Evolutionary conservation across 2,888 invertebrate species (phyloP).

Genomic region (Megaustenia siamemsis): DNA sequence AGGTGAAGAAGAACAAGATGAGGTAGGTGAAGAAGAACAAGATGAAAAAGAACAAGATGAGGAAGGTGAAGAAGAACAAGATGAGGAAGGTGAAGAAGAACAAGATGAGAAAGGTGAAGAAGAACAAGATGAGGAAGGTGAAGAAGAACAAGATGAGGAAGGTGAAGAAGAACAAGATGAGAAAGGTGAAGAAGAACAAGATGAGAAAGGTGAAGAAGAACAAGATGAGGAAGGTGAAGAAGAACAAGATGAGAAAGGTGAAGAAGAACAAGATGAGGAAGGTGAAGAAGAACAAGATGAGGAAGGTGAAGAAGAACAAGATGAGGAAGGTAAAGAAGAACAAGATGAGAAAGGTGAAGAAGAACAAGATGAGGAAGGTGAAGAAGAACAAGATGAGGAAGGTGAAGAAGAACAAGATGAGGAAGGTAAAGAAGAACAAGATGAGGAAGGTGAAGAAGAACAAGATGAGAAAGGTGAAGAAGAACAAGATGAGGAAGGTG

Average conservation of each 20-base stretch:
- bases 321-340: background rate
- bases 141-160: background rate
- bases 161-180: slow-evolving; percentile 11
- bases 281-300: slow-evolving; percentile 6
- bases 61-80: slow-evolving; percentile 22
- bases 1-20: too few species aligned
- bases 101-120: too few species aligned
- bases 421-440: background rate
- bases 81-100: slow-evolving; percentile 23
- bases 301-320: background rate
- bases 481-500: background rate
- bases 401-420: background rate
- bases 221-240: background rate
- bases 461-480: too few species aligned
- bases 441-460: background rate
- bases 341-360: too few species aligned
- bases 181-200: too few species aligned
- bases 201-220: too few species aligned
- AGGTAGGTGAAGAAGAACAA: too few species aligned
- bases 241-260: too few species aligned
- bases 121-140: slow-evolving; percentile 28
- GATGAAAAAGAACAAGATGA: slow-evolving; percentile 25
- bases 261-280: background rate
- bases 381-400: background rate
- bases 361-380: background rate